Evolutionary conservation across 2,113 vertebrate genomes (phyloP).

Genomic region (Hypocryptadius cinnamomeus): DNA sequence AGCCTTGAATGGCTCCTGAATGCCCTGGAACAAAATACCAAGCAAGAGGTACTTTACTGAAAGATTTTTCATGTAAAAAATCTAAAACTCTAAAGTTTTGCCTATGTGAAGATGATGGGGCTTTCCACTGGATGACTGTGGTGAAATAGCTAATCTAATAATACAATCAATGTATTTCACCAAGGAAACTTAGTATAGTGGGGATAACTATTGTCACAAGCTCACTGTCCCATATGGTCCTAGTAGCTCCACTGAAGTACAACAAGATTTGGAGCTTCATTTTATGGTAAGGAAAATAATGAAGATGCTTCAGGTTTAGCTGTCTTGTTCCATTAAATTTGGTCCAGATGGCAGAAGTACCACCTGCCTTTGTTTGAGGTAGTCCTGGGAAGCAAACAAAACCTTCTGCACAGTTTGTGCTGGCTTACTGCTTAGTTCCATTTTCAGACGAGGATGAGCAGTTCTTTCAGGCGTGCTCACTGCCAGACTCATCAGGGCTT

Average conservation of each 20-base stretch:
- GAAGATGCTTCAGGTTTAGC: neutral
- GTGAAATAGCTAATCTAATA: neutral
- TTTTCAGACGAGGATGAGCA: neutral
- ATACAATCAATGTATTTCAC: neutral
- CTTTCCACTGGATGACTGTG: neutral
- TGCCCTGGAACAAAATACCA: neutral
- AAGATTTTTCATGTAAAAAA: neutral
- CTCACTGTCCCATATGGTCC: neutral
- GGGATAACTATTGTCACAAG: neutral
- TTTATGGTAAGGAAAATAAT: neutral
- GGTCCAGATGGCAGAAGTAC: neutral
- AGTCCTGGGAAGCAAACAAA: neutral
- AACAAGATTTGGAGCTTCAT: neutral
- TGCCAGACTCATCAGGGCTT: neutral
- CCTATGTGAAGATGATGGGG: neutral
- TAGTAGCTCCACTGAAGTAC: neutral
- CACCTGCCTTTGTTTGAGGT: slow-evolving; percentile 37
- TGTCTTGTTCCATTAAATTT: neutral
- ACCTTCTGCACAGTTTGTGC: neutral
- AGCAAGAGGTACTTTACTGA: neutral
- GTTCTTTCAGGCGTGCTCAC: neutral
- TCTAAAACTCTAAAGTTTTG: too few relatives aligned
- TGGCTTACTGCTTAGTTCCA: neutral
- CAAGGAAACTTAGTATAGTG: neutral
- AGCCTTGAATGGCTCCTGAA: neutral